Percentiles rank a stretch among this genome's conserved stretches.
Conservation (phyloP, 2,888 invertebrate species). For the Tipula helvola region DNA sequence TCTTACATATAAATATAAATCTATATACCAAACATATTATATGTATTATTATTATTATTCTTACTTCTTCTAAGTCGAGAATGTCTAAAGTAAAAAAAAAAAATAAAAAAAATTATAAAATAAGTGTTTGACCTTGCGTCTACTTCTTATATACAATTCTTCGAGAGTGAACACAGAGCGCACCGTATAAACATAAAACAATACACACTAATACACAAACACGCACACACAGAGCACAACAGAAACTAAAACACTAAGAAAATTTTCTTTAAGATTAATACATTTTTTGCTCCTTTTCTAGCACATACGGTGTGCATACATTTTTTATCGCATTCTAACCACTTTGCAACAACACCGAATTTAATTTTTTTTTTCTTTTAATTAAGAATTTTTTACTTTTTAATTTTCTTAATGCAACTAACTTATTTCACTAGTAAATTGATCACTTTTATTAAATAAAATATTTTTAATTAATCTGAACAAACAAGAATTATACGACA, state of each 20-base stretch:
- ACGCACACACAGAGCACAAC: constrained; percentile 6
- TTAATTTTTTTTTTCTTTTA: not conserved
- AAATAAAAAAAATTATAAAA: not conserved
- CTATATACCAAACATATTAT: not conserved
- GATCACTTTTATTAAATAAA: not conserved
- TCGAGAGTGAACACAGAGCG: not conserved
- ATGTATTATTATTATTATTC: not conserved
- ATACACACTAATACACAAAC: not conserved
- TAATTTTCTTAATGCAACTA: not conserved
- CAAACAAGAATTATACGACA: not conserved
- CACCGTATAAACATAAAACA: constrained; percentile 4
- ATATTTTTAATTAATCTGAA: not conserved
- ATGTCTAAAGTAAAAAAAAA: not conserved
- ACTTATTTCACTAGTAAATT: not conserved
- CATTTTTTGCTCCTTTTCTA: not conserved
- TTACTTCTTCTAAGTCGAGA: constrained; percentile 4
- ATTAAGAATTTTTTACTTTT: not conserved
- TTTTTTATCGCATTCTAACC: not conserved
- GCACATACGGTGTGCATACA: not conserved
- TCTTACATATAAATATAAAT: not conserved
- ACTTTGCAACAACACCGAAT: not conserved
- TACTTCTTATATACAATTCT: constrained; percentile 10
- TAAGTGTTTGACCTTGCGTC: constrained; percentile 12
- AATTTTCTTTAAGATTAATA: not conserved
- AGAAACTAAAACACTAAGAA: not conserved